Evolutionary conservation across 2,113 vertebrate genomes (phyloP), one percentile per base, ranked within the genome.

Genomic region (Rhea pennata): DNA sequence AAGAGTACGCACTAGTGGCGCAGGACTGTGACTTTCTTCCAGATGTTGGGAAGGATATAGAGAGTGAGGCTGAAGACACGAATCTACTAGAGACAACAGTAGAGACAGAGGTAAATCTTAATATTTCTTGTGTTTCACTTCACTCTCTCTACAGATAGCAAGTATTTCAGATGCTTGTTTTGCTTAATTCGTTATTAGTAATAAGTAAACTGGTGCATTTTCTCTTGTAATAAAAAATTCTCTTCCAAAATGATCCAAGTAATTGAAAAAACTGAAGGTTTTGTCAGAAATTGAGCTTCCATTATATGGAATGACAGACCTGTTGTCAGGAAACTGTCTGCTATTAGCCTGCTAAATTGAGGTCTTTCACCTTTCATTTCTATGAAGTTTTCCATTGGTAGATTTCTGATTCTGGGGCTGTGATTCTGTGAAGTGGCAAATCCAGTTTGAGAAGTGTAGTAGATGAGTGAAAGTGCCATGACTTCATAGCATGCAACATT

Each of bases 1-100:
- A 98, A 98, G 97, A 97, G 96, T 59, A 61, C 50, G 22, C 97
- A 93, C 27, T 98, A 98, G 95, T 42, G 1, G 8, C 91, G 31
- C 67, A n/a, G 36, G 74, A 54, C 4, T 9, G 31, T 1, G 64
- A 48, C 19, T 31, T 46, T 26, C 67, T n/a, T 23, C 48, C 11
- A 74, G 70, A 12, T 31, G 50, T 61, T 66, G 75, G 50, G 10
- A 16, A 21, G 9, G 42, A 17, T 8, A 0, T 67, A 39, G 42
- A 21, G 58, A 64, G 17, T 23, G 5, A 59, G 23, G 26, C 51
- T 44, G 92, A 76, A 90, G 92, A 39, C 44, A 5, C 56, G 15
- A 36, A 3, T 73, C 16, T 67, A 2, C 54, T 82, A n/a, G 90
- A 66, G 33, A 27, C 53, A 76, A 1, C 71, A 4, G 8, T 40